Percentiles rank a stretch among this genome's conserved stretches.
Evolutionary conservation across 2,113 vertebrate genomes (phyloP).

Genomic region (Petaurus breviceps): DNA sequence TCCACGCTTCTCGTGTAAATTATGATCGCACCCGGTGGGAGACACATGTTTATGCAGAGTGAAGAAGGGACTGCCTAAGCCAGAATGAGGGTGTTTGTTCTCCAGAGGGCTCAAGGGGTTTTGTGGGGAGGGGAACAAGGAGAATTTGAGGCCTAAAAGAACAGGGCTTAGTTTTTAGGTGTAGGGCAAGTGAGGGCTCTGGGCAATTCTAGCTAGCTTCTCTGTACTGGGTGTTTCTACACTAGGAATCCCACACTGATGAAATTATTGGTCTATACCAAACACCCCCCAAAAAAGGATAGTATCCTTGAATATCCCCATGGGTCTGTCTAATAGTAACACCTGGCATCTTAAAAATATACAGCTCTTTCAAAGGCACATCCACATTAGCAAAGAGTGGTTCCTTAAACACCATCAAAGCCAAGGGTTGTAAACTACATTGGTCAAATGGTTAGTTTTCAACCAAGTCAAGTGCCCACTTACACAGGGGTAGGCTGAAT

Average conservation of each 20-base stretch:
- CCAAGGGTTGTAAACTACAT: neutral
- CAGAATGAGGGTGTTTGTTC: constrained; percentile 31
- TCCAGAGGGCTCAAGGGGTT: neutral
- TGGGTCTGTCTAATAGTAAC: neutral
- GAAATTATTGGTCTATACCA: neutral
- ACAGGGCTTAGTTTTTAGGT: neutral
- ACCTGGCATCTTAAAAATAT: neutral
- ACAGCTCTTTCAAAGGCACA: neutral
- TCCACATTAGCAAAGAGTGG: neutral
- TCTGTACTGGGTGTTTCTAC: no score
- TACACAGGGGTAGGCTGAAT: neutral
- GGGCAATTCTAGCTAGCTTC: neutral
- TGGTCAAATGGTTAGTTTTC: neutral
- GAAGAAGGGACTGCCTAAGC: constrained; percentile 57
- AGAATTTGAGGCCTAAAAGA: neutral
- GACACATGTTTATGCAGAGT: constrained; percentile 63
- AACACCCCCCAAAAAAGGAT: neutral
- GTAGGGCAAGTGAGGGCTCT: neutral
- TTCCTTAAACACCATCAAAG: neutral
- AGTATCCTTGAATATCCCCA: neutral
- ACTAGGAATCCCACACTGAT: neutral
- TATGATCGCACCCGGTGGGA: constrained; percentile 61
- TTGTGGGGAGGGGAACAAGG: accelerated
- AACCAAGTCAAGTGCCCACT: neutral
- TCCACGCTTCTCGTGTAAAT: constrained; percentile 71